These are phyloP conservation scores for Cancer borealis DNA, from an alignment of 2,888 invertebrate species.

Conservation along the genomic window DNA sequence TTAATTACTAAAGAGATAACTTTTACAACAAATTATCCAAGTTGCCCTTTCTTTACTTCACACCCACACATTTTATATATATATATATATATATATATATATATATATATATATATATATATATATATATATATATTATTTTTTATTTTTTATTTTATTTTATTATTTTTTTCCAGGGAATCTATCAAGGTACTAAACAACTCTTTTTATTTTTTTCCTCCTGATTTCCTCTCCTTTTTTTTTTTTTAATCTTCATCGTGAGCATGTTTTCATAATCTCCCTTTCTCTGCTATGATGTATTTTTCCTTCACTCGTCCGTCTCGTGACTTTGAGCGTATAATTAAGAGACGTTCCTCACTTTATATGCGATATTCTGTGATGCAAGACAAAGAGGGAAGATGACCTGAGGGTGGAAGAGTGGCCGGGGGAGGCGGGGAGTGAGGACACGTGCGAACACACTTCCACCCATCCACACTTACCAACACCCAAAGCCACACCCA, in stretches of 20 bases:
- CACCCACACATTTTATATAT: too few relatives aligned
- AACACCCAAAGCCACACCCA: neutral
- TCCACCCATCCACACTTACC: neutral
- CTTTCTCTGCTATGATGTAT: neutral
- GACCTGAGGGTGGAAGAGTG: neutral
- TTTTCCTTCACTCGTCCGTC: neutral
- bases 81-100: too few relatives aligned
- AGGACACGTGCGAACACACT: neutral
- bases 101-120: too few relatives aligned
- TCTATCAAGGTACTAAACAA: too few relatives aligned
- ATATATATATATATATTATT: too few relatives aligned
- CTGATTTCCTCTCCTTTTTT: neutral
- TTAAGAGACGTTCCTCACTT: conserved; percentile 3
- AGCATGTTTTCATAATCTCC: neutral
- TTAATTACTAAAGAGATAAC: neutral
- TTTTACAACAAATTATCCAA: neutral
- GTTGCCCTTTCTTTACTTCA: neutral
- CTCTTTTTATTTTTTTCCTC: neutral
- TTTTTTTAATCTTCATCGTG: neutral
- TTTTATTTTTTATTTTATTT: neutral
- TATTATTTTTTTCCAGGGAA: neutral
- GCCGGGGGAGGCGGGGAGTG: neutral
- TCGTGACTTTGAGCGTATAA: neutral
- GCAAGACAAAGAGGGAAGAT: neutral
- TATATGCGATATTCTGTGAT: neutral